phyloP scores from a whole-genome alignment of 2,888 invertebrate species.

The Congeria kusceri region DNA sequence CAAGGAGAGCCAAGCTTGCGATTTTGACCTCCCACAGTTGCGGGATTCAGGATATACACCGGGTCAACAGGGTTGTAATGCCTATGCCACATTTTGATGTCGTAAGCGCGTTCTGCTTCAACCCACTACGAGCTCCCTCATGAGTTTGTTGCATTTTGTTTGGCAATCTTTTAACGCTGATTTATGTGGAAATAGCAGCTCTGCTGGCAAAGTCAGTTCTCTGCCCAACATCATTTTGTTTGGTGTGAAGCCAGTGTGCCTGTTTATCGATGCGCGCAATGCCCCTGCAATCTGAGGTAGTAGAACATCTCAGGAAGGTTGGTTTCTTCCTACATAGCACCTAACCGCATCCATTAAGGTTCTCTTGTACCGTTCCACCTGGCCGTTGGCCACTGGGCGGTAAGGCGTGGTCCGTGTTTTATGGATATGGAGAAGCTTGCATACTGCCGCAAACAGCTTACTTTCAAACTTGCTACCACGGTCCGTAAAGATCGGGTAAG shows the following conservation, averaged over 20 bases:
- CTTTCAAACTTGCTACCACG: constrained; percentile 22
- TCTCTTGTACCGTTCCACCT: background rate
- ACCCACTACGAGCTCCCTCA: background rate
- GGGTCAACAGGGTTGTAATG: constrained; percentile 4
- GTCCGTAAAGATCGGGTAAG: constrained; percentile 4
- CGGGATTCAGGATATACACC: constrained; percentile 10
- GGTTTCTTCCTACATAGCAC: background rate
- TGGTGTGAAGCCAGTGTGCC: constrained; percentile 42
- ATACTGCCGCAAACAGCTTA: constrained; percentile 17
- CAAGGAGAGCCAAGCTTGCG: constrained; percentile 5
- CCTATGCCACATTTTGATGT: background rate
- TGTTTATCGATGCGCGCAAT: constrained; percentile 25
- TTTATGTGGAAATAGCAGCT: constrained; percentile 11
- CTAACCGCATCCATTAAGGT: constrained; percentile 5
- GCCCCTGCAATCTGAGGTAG: constrained; percentile 27
- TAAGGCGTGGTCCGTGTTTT: constrained; percentile 9
- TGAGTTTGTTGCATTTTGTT: constrained; percentile 1
- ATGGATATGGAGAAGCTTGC: constrained; percentile 13
- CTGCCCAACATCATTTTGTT: constrained; percentile 52
- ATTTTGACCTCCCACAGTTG: background rate
- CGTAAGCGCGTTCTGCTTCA: constrained; percentile 14
- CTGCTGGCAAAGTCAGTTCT: constrained; percentile 10
- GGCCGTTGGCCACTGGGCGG: constrained; percentile 4
- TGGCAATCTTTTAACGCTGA: background rate
- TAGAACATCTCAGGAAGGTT: background rate